Conservation (phyloP, 2,888 invertebrate genomes). For the Blastobasis adustella region DNA sequence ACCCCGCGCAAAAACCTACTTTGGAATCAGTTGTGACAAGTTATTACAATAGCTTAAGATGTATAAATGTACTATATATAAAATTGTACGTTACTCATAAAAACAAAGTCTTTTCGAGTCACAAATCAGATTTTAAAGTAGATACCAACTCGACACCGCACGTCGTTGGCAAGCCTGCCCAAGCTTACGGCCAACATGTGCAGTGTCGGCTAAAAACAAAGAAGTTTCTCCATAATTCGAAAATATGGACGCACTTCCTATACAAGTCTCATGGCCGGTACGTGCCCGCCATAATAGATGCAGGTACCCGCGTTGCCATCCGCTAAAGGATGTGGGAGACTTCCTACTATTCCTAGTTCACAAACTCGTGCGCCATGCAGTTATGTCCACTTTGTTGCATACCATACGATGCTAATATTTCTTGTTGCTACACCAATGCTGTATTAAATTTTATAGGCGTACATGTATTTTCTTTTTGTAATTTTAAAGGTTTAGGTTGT, state of each 20-base stretch:
- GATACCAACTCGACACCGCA: not conserved
- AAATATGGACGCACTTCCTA: conserved; percentile 14
- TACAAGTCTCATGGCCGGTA: conserved; percentile 20
- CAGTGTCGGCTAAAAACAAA: conserved; percentile 1
- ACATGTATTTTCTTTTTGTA: no score
- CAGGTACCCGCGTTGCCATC: conserved; percentile 16
- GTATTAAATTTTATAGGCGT: no score
- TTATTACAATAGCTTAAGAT: no score
- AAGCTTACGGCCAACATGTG: no score
- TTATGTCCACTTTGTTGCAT: no score
- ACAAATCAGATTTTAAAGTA: not conserved
- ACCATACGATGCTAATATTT: no score
- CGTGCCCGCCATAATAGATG: conserved; percentile 23
- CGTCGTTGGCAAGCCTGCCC: no score
- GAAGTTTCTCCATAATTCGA: conserved; percentile 11
- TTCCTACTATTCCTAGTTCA: conserved; percentile 19
- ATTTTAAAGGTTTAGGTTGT: no score
- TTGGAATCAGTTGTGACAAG: no score
- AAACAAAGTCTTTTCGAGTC: not conserved
- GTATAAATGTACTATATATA: not conserved
- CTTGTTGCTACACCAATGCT: no score
- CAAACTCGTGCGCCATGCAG: no score
- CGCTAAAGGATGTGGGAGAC: conserved; percentile 37
- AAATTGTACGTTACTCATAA: not conserved
- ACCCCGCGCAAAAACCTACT: no score